Evolutionary conservation across 1,140 invertebrate species (phyloP).

Genomic region (Monochamus saltuarius): DNA sequence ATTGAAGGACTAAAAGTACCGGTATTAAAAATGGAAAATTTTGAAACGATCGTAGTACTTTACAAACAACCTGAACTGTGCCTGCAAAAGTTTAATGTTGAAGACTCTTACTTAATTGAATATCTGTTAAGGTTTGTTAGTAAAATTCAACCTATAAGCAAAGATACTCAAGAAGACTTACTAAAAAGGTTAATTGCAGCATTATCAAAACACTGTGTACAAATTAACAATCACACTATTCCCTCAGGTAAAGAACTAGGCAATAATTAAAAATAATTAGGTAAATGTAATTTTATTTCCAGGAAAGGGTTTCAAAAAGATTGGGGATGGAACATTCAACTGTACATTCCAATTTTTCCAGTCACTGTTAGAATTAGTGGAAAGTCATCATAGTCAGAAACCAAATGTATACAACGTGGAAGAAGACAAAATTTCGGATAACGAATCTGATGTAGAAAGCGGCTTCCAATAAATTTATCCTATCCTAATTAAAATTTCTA

Average conservation of each 20-base stretch:
- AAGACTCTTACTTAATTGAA: too few relatives aligned
- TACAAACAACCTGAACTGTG: constrained; percentile 61
- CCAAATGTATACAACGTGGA: constrained; percentile 2
- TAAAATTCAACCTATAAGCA: constrained; percentile 62
- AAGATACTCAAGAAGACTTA: constrained; percentile 56
- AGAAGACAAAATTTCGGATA: constrained; percentile 22
- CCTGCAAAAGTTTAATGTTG: constrained; percentile 57
- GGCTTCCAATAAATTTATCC: constrained; percentile 26
- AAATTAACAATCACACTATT: constrained; percentile 56
- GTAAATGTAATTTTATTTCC: constrained; percentile 27
- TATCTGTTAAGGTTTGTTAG: constrained; percentile 56
- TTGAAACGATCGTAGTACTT: constrained; percentile 67
- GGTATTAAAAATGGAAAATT: constrained; percentile 64
- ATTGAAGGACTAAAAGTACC: constrained; percentile 68
- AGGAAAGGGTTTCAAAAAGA: constrained; percentile 44
- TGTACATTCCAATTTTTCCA: constrained; percentile 41
- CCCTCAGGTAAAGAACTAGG: constrained; percentile 50
- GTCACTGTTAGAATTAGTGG: constrained; percentile 33
- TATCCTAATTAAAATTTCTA: too few relatives aligned
- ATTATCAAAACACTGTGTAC: constrained; percentile 65
- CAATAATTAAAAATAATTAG: constrained; percentile 14
- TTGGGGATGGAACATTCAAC: constrained; percentile 44
- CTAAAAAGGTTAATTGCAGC: constrained; percentile 64
- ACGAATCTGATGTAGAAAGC: constrained; percentile 32
- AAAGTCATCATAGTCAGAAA: constrained; percentile 33